Base-by-base conservation (phyloP, 2,888 invertebrate genomes). In the Heteromurus nitidus region DNA sequence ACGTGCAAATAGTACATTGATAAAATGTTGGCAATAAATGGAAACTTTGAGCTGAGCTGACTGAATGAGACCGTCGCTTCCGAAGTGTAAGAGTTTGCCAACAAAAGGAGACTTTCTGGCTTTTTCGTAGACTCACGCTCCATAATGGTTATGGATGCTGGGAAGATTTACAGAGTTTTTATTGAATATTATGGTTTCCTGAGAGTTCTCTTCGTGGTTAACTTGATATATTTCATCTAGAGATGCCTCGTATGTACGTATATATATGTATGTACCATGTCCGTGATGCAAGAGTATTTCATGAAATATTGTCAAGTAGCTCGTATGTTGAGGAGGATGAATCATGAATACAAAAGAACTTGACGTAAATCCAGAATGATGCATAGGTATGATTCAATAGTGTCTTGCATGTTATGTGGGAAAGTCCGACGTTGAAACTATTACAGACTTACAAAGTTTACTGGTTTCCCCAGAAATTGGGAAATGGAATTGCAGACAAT, bases 171-270 rank as follows among this genome's bases (percentile, higher is more conserved):
- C 11, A 28, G 50, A 47, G 55, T 69, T 77, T 75, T 76, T 77
- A 77, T 77, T 77, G 69, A 77, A 77, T 69, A 75, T 75, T 67
- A 67, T 75, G 75, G 74, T 65, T 74, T 74, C 42, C 44, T 73
- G 44, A 7, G 16, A 64, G 50, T 28, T 58, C 18, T 30, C 20
- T n/a, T 36, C 3, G 64, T n/a, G 64, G 36, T 55, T 55, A n/a
- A n/a, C 55, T 55, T 55, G 47, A 47, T 11, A 16, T 5, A n/a
- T n/a, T n/a, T n/a, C n/a, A n/a, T n/a, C n/a, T n/a, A n/a, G 44
- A 44, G n/a, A n/a, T 50, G 50, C 50, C 20, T 50, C 18, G 58
- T 24, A n/a, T 30, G 18, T n/a, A 55, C 16, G 13, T 3, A n/a
- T 53, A 53, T 22, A 53, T 53, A 7, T 1, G 53, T 47, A n/a